Conservation (phyloP, 2,797 vertebrate species). For the Sitta carolinensis region DNA sequence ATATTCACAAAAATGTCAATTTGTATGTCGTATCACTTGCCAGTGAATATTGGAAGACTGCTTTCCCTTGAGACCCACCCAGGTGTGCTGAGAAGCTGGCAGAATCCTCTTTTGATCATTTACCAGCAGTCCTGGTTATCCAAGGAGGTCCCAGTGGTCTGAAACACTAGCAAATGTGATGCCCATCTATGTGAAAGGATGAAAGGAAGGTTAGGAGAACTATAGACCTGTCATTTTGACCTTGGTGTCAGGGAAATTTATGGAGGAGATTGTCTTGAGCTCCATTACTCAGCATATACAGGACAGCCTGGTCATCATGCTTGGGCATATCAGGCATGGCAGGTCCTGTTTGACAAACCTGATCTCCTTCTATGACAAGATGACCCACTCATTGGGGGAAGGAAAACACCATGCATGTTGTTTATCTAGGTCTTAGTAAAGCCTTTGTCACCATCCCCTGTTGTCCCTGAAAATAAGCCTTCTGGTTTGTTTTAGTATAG, state of each 20-base stretch:
- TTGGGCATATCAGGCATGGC: background rate
- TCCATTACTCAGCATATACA: accelerated
- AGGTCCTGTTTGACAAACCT: background rate
- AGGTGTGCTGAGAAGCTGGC: background rate
- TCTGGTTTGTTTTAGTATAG: too few relatives aligned
- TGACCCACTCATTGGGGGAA: background rate
- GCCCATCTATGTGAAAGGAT: background rate
- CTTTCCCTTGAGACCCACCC: background rate
- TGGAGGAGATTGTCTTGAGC: background rate
- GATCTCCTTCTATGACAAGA: background rate
- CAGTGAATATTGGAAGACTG: background rate
- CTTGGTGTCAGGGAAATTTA: accelerated
- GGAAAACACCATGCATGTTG: background rate
- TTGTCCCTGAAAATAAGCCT: too few relatives aligned
- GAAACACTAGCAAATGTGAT: background rate
- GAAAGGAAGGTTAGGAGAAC: background rate
- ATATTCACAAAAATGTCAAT: background rate
- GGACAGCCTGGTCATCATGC: background rate
- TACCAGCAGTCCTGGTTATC: background rate
- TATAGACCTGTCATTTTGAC: background rate
- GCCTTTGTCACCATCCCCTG: background rate
- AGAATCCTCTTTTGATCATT: background rate
- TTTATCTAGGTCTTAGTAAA: too few relatives aligned
- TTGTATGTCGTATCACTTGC: background rate
- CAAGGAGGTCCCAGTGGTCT: background rate